Base-by-base conservation (phyloP, 2,888 invertebrate species). In the Nemapogon koenigi region DNA sequence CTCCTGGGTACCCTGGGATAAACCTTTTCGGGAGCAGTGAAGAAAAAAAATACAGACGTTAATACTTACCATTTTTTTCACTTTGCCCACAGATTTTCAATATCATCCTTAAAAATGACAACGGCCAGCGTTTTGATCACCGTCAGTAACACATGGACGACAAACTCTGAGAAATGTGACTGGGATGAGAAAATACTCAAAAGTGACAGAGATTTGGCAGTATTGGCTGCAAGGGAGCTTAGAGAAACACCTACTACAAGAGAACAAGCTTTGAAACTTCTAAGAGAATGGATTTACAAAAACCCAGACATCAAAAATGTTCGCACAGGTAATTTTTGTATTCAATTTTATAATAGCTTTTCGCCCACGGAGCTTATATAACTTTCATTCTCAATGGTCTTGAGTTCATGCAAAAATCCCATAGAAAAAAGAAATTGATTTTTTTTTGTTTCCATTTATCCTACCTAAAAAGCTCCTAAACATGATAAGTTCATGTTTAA, bases 241-340 rank as follows among this genome's bases (percentile, higher is more conserved):
- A 70, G 88, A 10, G 90, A 91, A 57, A 86, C 88, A 31, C 83
- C 87, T 10, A 61, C 70, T 7, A 81, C 80, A 1, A 76, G 83
- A 35, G 83, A 83, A 18, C 86, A 89, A 52, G 84, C 85, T 2
- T 59, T 90, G 35, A 59, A 68, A 8, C 84, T 88, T 50, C 69
- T 90, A 56, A 72, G 83, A 31, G 83, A 86, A 15, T 90, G 90
- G 89, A 83, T 90, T 43, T 61, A 71, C 27, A 83, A 88, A 55
- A 89, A 90, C 53, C 66, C 67, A 16, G 89, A 89, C 52, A 81
- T 91, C 42, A 79, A 76, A 53, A 85, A 89, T 57, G 82, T 88
- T 39, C 73, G 89, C 42, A 78, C 81, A 55, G 87, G 87, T 86
- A 60, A 51, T n/a, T n/a, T 10, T 7, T 10, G 6, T 22, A 22